Evolutionary conservation across 35 echinoderm and acorn worm genomes (phyloP).

Genomic region (Amphiura filiformis): DNA sequence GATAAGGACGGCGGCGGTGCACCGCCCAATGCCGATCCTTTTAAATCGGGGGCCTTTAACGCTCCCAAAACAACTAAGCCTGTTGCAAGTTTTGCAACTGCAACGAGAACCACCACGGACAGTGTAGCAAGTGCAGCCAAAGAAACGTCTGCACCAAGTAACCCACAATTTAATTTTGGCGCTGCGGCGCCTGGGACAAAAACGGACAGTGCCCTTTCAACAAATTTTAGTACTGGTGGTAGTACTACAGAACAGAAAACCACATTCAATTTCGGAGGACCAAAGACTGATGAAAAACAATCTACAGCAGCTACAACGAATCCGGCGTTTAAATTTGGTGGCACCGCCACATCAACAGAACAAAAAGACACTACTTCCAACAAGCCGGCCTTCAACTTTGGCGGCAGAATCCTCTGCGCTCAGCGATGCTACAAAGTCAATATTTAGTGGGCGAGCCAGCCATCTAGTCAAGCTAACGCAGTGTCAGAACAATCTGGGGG

Average conservation of each 20-base stretch:
- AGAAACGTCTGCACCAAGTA: not conserved
- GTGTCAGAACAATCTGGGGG: not conserved
- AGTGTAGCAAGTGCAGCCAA: not conserved
- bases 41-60: slow-evolving; percentile 27
- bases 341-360: not conserved
- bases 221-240: slow-evolving; percentile 25
- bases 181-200: not conserved
- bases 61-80: not conserved
- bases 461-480: not conserved
- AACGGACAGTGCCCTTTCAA: not conserved
- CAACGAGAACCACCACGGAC: not conserved
- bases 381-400: slow-evolving; percentile 29
- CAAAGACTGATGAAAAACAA: not conserved
- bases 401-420: not conserved
- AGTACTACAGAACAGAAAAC: not conserved
- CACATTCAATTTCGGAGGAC: not conserved
- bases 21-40: slow-evolving; percentile 36
- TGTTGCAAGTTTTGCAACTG: not conserved
- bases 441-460: too few relatives aligned
- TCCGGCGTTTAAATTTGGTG: slow-evolving; percentile 33
- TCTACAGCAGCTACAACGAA: not conserved
- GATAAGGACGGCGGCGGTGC: not conserved
- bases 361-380: not conserved
- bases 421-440: too few relatives aligned
- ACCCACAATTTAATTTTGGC: not conserved